Conservation (phyloP, 92 coral and sea anemone species). For the Heteractis magnifica region DNA sequence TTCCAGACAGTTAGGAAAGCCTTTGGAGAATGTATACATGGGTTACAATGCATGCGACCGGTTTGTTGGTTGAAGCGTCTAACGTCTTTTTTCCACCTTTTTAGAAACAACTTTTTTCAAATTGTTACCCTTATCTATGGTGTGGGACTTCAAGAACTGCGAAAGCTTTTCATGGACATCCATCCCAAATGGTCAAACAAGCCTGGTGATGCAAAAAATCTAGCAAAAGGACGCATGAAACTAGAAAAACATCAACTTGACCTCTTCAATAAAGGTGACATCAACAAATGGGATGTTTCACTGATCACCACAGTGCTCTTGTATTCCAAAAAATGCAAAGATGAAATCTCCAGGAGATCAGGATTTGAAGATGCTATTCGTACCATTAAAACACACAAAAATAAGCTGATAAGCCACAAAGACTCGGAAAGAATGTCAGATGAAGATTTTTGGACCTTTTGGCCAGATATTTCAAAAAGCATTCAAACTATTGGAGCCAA, state of each 20-base stretch:
- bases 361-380: conserved; percentile 53
- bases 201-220: conserved; percentile 68
- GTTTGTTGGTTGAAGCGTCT: background rate
- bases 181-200: conserved; percentile 78
- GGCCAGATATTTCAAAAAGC: conserved; percentile 44
- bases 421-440: conserved; percentile 55
- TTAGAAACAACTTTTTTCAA: conserved; percentile 61
- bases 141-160: conserved; percentile 62
- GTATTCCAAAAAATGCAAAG: conserved; percentile 51
- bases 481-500: conserved; percentile 64
- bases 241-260: conserved; percentile 49
- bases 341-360: conserved; percentile 45
- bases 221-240: conserved; percentile 61
- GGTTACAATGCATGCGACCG: no score
- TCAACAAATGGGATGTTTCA: conserved; percentile 81
- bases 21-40: no score
- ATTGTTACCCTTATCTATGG: conserved; percentile 67
- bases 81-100: background rate
- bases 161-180: conserved; percentile 62
- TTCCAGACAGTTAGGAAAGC: no score
- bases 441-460: conserved; percentile 53
- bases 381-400: conserved; percentile 55
- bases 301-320: conserved; percentile 72
- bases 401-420: conserved; percentile 68
- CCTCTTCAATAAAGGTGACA: conserved; percentile 60